Conservation (phyloP, 2,888 invertebrate species). For the Teleogryllus oceanicus region DNA sequence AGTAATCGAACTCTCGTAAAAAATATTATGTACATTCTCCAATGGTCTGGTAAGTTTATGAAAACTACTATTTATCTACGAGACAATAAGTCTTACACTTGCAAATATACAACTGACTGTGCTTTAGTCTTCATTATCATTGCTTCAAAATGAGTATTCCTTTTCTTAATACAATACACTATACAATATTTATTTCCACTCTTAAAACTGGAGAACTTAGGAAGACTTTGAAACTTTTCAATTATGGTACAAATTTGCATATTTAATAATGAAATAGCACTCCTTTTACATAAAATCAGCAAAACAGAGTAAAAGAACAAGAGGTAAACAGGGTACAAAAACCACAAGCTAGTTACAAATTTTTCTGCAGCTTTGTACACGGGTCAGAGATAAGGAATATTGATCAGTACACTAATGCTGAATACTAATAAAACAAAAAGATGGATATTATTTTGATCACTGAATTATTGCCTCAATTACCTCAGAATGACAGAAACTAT, state of each 20-base stretch:
- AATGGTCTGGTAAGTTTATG: conserved; percentile 23
- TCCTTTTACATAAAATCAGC: background rate
- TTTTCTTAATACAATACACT: background rate
- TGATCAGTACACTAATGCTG: too few species aligned
- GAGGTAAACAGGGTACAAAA: too few species aligned
- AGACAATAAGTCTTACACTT: background rate
- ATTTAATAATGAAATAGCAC: background rate
- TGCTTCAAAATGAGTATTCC: conserved; percentile 18
- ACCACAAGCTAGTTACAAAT: too few species aligned
- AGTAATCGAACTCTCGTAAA: conserved; percentile 22
- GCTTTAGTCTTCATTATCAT: background rate
- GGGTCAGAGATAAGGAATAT: too few species aligned
- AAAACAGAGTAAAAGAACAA: too few species aligned
- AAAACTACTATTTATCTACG: background rate
- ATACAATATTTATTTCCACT: background rate
- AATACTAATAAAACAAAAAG: too few species aligned
- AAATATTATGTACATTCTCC: conserved; percentile 31
- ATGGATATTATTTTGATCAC: too few species aligned
- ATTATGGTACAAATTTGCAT: background rate
- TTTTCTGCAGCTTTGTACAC: too few species aligned
- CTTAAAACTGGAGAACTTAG: background rate
- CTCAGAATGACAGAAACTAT: too few species aligned
- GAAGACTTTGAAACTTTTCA: background rate
- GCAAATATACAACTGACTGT: background rate
- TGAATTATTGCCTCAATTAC: too few species aligned